Conservation (phyloP, 1,140 invertebrate genomes). For the Heliothis subflexa region DNA sequence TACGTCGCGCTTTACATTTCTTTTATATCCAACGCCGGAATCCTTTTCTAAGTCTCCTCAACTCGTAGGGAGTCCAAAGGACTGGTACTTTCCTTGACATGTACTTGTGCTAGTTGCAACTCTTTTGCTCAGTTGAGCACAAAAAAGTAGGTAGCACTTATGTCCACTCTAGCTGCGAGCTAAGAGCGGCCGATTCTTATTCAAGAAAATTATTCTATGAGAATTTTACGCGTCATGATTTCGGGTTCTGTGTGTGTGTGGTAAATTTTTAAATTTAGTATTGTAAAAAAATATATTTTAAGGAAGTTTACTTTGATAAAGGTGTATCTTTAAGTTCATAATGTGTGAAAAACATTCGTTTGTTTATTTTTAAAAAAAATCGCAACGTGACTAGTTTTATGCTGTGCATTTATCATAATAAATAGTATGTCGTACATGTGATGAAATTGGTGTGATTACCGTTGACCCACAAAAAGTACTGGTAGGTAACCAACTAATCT, state of each 20-base stretch:
- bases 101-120: constrained; percentile 28
- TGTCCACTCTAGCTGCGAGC: neutral
- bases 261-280: neutral
- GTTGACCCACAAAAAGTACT: too few relatives aligned
- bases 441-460: too few relatives aligned
- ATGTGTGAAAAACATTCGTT: too few relatives aligned
- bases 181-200: neutral
- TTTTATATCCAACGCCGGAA: constrained; percentile 10
- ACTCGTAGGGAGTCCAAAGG: neutral
- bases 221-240: neutral
- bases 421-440: too few relatives aligned
- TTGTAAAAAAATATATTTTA: neutral
- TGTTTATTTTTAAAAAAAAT: too few relatives aligned
- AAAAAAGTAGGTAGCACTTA: neutral
- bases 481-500: too few relatives aligned
- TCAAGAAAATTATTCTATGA: neutral
- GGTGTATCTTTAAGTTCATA: too few relatives aligned
- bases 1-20: neutral
- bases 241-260: neutral
- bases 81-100: constrained; percentile 15
- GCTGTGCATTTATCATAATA: too few relatives aligned
- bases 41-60: constrained; percentile 13
- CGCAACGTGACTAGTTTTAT: too few relatives aligned
- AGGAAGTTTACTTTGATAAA: neutral
- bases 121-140: constrained; percentile 36